A percentile compares a stretch with the other conserved stretches of the same genome.
phyloP scores from a whole-genome alignment of 2,888 invertebrate genomes.

The Cataglyphis livida region DNA sequence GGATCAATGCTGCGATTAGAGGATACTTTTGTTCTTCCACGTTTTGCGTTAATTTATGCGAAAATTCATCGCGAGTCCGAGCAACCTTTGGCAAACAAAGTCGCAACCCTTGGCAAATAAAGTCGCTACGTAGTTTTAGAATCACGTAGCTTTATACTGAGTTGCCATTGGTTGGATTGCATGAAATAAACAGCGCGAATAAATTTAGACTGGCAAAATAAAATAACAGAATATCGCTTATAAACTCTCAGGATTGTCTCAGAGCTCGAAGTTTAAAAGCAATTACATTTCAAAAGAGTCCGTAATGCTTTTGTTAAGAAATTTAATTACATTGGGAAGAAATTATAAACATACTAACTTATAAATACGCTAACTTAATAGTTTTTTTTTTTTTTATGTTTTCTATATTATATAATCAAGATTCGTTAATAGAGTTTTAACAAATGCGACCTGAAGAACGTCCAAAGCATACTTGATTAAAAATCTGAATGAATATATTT shows the following conservation, averaged over 20 bases:
- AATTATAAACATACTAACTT: too few relatives aligned
- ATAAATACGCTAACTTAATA: not conserved
- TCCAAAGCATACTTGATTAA: not conserved
- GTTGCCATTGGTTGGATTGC: not conserved
- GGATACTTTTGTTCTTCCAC: constrained; percentile 43
- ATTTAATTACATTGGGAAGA: not conserved
- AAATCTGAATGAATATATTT: not conserved
- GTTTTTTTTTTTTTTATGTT: not conserved
- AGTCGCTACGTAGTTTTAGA: not conserved
- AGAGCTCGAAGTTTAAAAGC: not conserved
- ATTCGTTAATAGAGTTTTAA: not conserved
- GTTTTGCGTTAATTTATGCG: constrained; percentile 7
- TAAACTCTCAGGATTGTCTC: not conserved
- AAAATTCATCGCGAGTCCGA: constrained; percentile 37
- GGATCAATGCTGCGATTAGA: constrained; percentile 58
- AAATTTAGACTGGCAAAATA: not conserved
- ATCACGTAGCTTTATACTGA: constrained; percentile 9
- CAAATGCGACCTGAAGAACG: not conserved
- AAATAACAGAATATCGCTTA: not conserved
- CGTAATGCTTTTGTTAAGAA: not conserved
- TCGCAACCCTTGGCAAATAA: constrained; percentile 26
- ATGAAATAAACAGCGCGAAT: not conserved
- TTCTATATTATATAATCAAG: not conserved
- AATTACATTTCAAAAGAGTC: not conserved
- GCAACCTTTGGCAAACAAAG: constrained; percentile 40